Evolutionary conservation across 1,140 invertebrate genomes (phyloP).

Genomic region (Drosophila triauraria): DNA sequence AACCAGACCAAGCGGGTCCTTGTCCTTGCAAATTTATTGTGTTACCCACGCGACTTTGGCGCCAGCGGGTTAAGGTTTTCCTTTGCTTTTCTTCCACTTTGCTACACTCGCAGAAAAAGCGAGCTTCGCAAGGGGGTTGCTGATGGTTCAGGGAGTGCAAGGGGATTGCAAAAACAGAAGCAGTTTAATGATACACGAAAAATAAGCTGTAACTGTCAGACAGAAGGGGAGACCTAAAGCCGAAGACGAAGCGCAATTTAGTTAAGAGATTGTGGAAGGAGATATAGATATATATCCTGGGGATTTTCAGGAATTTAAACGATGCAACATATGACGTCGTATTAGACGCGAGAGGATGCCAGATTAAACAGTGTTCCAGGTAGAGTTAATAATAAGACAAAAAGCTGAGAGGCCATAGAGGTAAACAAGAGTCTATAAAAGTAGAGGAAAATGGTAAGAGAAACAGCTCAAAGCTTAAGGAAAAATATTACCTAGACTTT

Average conservation of each 20-base stretch:
- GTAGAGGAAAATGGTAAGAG: no score
- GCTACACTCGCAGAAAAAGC: conserved; percentile 34
- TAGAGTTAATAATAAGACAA: no score
- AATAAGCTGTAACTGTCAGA: conserved; percentile 8
- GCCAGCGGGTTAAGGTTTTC: conserved; percentile 75
- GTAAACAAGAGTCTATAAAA: no score
- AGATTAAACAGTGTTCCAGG: no score
- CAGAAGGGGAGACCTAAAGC: neutral
- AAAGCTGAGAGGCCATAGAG: no score
- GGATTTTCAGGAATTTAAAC: neutral
- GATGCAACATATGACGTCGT: no score
- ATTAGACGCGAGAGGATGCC: no score
- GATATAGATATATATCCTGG: neutral
- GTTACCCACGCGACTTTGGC: conserved; percentile 76
- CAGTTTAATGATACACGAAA: conserved; percentile 35
- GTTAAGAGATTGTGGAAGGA: neutral
- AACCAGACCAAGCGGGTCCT: conserved; percentile 43
- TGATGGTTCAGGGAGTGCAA: neutral
- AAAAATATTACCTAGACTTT: no score
- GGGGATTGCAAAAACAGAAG: conserved; percentile 8
- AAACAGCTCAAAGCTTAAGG: no score
- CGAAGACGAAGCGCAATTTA: conserved; percentile 10
- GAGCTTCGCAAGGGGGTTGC: neutral
- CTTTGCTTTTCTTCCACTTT: conserved; percentile 44
- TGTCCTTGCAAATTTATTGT: conserved; percentile 79